A percentile compares a stretch with the other conserved stretches of the same genome.
Evolutionary conservation across 2,888 invertebrate species (phyloP).

Genomic region (Selenia dentaria): DNA sequence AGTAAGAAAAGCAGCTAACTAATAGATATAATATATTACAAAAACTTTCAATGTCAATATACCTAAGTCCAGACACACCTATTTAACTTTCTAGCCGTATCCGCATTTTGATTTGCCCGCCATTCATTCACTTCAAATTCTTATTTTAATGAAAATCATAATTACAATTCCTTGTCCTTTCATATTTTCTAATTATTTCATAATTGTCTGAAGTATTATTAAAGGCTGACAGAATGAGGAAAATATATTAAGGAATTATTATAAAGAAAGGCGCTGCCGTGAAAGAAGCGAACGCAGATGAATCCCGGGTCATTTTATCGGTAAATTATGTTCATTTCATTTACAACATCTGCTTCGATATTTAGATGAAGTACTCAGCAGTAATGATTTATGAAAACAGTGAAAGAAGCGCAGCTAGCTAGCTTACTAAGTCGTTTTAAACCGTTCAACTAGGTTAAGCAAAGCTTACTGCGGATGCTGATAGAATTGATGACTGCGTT

Average conservation of each 20-base stretch:
- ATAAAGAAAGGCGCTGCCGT: constrained; percentile 11
- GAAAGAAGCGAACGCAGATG: constrained; percentile 14
- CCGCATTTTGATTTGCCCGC: not conserved
- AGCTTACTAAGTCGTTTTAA: no score
- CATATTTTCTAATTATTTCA: constrained; percentile 16
- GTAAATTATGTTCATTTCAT: constrained; percentile 29
- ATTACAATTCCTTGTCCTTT: constrained; percentile 14
- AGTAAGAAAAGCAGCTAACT: no score
- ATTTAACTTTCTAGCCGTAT: no score
- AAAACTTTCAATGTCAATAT: no score
- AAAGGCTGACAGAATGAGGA: constrained; percentile 11
- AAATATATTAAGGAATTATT: constrained; percentile 23
- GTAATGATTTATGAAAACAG: no score
- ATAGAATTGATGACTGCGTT: no score
- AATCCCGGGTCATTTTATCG: constrained; percentile 24
- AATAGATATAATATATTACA: no score
- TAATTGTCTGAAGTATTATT: constrained; percentile 19
- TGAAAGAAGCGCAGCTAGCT: no score
- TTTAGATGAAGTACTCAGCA: no score
- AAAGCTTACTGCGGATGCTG: no score
- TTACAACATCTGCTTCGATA: constrained; percentile 1
- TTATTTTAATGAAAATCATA: constrained; percentile 10
- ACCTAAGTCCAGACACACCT: no score
- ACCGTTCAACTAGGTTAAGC: no score
- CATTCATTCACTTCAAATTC: constrained; percentile 1